Conservation (phyloP, 2,797 vertebrate species). For the Syngnathus acus region DNA sequence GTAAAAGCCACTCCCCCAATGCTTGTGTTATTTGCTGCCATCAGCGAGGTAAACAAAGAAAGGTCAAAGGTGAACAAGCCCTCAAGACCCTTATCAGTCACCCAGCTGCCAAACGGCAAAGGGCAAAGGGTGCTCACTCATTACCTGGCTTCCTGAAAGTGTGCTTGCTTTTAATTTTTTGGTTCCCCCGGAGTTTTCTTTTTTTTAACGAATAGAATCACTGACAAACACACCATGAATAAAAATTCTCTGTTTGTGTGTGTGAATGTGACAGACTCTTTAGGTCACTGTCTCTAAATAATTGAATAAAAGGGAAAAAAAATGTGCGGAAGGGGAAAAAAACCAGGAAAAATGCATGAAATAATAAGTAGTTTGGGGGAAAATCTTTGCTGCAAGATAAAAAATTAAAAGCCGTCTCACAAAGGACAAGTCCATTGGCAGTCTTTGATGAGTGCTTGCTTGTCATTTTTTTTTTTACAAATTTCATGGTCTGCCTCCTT, state of each 20-base stretch:
- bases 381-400: slow-evolving; percentile 53
- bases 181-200: neutral
- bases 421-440: slow-evolving; percentile 22
- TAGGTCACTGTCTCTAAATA: slow-evolving; percentile 42
- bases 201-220: neutral
- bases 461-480: neutral
- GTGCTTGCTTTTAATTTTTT: slow-evolving; percentile 5
- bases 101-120: slow-evolving; percentile 40
- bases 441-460: neutral
- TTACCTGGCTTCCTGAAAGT: slow-evolving; percentile 28
- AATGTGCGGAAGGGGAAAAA: slow-evolving; percentile 11
- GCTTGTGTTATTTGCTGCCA: slow-evolving; percentile 14
- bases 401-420: slow-evolving; percentile 63
- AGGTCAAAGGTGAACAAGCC: slow-evolving; percentile 53
- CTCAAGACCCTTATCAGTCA: slow-evolving; percentile 59
- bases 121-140: slow-evolving; percentile 50
- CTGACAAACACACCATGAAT: neutral
- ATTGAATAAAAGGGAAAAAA: slow-evolving; percentile 39
- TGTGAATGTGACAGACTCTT: neutral
- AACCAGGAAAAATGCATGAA: slow-evolving; percentile 45
- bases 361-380: slow-evolving; percentile 55
- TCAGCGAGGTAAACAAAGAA: slow-evolving; percentile 42
- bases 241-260: neutral
- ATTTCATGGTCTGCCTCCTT: neutral
- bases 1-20: neutral